Evolutionary conservation across 2,113 vertebrate species (phyloP).

Genomic region (Lethenteron reissneri): DNA sequence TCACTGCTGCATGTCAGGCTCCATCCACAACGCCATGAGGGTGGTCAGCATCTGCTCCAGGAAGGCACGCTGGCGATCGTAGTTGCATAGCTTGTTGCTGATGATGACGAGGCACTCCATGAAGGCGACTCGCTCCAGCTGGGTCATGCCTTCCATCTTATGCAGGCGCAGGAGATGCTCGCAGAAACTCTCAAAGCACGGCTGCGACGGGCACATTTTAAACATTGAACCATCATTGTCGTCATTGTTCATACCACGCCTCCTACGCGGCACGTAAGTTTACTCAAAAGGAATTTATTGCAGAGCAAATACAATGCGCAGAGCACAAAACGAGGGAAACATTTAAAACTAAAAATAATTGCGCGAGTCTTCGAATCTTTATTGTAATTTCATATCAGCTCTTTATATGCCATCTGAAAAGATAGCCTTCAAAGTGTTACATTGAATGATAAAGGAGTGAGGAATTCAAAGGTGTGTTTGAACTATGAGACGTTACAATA

Average conservation of each 20-base stretch:
- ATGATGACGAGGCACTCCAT: constrained; percentile 79
- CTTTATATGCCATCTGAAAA: too few species aligned
- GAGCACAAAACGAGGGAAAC: neutral
- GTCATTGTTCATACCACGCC: too few species aligned
- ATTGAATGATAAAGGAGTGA: too few species aligned
- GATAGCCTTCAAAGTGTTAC: too few species aligned
- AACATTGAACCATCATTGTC: too few species aligned
- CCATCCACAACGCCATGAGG: constrained; percentile 54
- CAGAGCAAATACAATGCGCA: neutral
- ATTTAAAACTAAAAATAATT: neutral
- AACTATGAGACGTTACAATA: too few species aligned
- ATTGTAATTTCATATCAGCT: too few species aligned
- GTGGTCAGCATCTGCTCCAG: constrained; percentile 62
- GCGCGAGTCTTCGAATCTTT: too few species aligned
- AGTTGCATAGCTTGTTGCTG: constrained; percentile 90
- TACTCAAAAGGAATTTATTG: too few species aligned
- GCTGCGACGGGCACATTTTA: constrained; percentile 21
- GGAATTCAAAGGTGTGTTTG: too few species aligned
- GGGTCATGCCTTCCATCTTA: constrained; percentile 39
- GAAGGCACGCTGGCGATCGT: constrained; percentile 56
- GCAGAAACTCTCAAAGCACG: constrained; percentile 73
- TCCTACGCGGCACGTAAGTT: too few species aligned
- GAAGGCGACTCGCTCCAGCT: constrained; percentile 71
- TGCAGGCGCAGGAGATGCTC: constrained; percentile 56
- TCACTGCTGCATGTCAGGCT: constrained; percentile 56